Evolutionary conservation across 2,797 vertebrate species (phyloP).

Genomic region (Pantherophis vulpinus): DNA sequence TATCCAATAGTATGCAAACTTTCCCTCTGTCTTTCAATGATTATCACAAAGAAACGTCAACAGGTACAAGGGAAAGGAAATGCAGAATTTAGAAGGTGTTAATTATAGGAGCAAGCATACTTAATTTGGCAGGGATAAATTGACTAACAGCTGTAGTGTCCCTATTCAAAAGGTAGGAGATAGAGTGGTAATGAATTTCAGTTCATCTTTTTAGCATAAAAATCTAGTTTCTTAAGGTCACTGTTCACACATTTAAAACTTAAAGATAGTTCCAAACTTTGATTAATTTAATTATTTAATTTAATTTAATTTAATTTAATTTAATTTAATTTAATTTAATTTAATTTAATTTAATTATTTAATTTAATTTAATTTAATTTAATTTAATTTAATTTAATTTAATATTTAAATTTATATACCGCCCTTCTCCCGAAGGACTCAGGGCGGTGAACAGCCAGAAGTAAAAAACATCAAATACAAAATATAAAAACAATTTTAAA

Average conservation of each 20-base stretch:
- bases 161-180: neutral
- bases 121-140: neutral
- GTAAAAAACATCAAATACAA: no score
- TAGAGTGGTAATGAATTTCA: neutral
- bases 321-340: no score
- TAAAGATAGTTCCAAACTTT: neutral
- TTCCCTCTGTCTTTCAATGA: neutral
- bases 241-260: neutral
- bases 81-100: neutral
- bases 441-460: no score
- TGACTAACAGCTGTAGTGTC: neutral
- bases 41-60: neutral
- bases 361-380: no score
- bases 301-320: no score
- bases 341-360: no score
- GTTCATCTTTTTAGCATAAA: neutral
- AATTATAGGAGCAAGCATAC: neutral
- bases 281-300: neutral
- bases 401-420: no score
- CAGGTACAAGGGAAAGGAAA: neutral
- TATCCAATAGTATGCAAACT: neutral
- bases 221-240: neutral
- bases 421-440: no score
- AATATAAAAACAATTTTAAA: no score
- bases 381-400: no score